Evolutionary conservation across 2,113 vertebrate species (phyloP).

Genomic region (Pelobates fuscus): DNA sequence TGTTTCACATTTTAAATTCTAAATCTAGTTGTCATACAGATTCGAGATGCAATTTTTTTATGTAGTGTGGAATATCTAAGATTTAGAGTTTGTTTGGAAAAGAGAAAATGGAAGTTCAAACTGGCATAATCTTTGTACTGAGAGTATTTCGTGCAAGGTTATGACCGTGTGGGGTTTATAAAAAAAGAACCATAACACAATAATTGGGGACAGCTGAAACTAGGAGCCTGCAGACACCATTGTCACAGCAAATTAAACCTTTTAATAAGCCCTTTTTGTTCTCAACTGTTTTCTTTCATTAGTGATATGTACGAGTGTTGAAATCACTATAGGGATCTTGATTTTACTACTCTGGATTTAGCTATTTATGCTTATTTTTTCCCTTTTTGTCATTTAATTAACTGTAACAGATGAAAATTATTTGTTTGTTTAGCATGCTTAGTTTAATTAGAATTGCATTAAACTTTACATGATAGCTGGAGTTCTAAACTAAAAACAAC

Average conservation of each 20-base stretch:
- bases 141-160: not conserved
- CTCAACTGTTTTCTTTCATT: conserved; percentile 8
- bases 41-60: too few relatives aligned
- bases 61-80: not conserved
- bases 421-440: conserved; percentile 33
- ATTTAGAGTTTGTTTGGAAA: not conserved
- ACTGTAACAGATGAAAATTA: conserved; percentile 41
- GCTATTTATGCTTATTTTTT: conserved; percentile 37
- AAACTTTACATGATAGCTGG: not conserved
- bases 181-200: conserved; percentile 5
- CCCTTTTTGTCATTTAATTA: conserved; percentile 37
- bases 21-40: too few relatives aligned
- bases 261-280: conserved; percentile 33
- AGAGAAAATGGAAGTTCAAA: not conserved
- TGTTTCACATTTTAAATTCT: too few relatives aligned
- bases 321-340: conserved; percentile 32
- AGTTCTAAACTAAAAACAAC: not conserved
- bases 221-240: conserved; percentile 31
- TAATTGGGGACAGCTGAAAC: conserved; percentile 30
- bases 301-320: conserved; percentile 1
- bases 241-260: conserved; percentile 46
- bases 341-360: not conserved
- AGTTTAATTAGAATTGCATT: conserved; percentile 46
- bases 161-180: conserved; percentile 6
- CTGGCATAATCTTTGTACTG: not conserved